These are phyloP conservation scores for Lepisosteus oculatus DNA, from an alignment of 2,113 vertebrate species.

Conservation along the genomic window DNA sequence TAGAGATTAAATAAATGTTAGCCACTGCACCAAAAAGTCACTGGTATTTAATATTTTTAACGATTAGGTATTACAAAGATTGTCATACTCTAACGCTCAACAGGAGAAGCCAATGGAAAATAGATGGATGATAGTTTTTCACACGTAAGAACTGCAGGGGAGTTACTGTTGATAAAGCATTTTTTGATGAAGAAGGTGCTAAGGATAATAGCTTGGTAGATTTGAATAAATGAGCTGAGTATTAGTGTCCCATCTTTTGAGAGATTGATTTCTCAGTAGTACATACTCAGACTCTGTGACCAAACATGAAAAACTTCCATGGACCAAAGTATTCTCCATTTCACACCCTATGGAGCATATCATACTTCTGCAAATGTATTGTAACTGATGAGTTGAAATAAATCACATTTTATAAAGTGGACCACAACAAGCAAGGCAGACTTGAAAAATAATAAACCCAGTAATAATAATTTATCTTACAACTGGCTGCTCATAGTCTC, in stretches of 20 bases:
- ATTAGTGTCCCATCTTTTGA: neutral
- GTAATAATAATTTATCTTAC: too few relatives aligned
- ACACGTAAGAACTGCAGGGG: neutral
- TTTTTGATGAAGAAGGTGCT: neutral
- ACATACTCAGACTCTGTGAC: neutral
- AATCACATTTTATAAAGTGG: neutral
- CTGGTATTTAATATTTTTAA: too few relatives aligned
- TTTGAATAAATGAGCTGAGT: too few relatives aligned
- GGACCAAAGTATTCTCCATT: constrained; percentile 12
- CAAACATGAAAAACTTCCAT: neutral
- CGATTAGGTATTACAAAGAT: too few relatives aligned
- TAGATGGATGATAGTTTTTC: too few relatives aligned
- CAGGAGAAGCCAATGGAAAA: too few relatives aligned
- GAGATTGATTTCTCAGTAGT: neutral
- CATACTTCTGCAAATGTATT: neutral
- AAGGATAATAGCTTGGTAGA: too few relatives aligned
- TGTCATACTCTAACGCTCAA: too few relatives aligned
- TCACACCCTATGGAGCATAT: constrained; percentile 15
- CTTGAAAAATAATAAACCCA: neutral
- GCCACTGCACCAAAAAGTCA: too few relatives aligned
- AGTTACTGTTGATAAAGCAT: too few relatives aligned
- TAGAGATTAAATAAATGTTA: too few relatives aligned
- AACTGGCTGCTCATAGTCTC: too few relatives aligned
- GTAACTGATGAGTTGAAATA: neutral
- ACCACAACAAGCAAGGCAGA: neutral